Base-by-base conservation (phyloP, 23 tunicate species). In the Styela clava region DNA sequence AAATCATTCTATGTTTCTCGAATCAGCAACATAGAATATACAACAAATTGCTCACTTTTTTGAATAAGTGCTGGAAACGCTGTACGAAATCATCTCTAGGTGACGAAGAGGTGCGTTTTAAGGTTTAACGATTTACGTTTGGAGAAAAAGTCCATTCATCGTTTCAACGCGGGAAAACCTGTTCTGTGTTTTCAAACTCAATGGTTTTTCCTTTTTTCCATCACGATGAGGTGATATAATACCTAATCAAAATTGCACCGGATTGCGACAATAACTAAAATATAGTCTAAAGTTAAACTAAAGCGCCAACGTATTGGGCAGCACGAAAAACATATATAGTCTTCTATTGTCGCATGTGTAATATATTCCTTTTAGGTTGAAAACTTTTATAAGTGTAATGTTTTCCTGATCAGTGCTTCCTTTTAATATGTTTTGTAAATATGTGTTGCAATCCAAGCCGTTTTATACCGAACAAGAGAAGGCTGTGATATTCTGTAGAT, bases 311-410 rank as follows among this genome's bases (percentile, higher is more conserved):
- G 16, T 22, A 30, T 30, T 71, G 77, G 37, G 35, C 7, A 3
- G 37, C 77, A 19, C 77, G 34, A 27, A 71, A 71, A 30, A 71
- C 77, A 16, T 71, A 71, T 21, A 71, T n/a, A n/a, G 35, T 3
- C 77, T 5, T 71, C 35, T 71, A 16, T 71, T 71, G 35, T 71
- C 77, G 77, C 77, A 71, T 3, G 77, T 71, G 77, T 71, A 30
- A 71, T 71, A 71, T 21, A 32, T 71, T 27, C 77, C 77, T 32
- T 71, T 71, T 34, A 71, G 16, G 16, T 71, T 71, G 35, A 71
- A 71, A n/a, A 71, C 77, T 3, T 16, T 33, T 3, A 71, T 71
- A 3, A 35, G 34, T 71, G 24, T 35, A 34, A 71, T 71, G 35
- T 30, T 71, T 71, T 32, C 77, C 5, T 35, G 77, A 30, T 71